Evolutionary conservation across 2,113 vertebrate genomes (phyloP).

Genomic region (Pituophis catenifer): DNA sequence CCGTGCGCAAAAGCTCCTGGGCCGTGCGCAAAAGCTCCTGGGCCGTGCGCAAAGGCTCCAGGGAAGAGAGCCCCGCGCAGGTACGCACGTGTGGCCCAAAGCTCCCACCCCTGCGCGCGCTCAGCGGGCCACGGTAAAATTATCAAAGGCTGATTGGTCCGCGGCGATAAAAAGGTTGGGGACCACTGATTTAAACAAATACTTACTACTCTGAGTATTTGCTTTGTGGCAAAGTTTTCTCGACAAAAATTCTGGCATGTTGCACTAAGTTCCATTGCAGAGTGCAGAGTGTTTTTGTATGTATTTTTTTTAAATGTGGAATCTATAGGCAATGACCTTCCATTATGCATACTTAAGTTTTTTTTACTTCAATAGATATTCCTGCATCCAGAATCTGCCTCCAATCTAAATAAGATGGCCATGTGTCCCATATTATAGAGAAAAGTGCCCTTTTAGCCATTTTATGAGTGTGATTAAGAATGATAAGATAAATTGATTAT

Average conservation of each 20-base stretch:
- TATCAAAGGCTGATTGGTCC: no score
- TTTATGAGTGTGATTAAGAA: not conserved
- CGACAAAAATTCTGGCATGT: not conserved
- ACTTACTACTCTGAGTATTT: not conserved
- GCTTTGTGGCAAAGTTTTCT: not conserved
- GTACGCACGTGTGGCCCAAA: no score
- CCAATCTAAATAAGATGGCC: not conserved
- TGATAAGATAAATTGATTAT: not conserved
- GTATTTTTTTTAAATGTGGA: not conserved
- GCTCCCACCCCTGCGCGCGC: no score
- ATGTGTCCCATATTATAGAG: not conserved
- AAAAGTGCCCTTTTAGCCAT: not conserved
- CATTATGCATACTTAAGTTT: not conserved
- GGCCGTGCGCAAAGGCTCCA: no score
- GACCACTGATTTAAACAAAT: conserved; percentile 23
- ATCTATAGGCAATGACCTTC: not conserved
- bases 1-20: no score
- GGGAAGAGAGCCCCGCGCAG: no score
- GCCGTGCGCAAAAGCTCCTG: no score
- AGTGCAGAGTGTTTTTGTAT: not conserved
- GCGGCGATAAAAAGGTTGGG: no score
- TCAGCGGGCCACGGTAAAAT: no score
- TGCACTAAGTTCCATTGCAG: not conserved
- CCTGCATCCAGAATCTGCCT: not conserved
- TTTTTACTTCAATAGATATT: not conserved